Evolutionary conservation across 1,140 invertebrate species (phyloP).

Genomic region (Drosophila bipectinata): DNA sequence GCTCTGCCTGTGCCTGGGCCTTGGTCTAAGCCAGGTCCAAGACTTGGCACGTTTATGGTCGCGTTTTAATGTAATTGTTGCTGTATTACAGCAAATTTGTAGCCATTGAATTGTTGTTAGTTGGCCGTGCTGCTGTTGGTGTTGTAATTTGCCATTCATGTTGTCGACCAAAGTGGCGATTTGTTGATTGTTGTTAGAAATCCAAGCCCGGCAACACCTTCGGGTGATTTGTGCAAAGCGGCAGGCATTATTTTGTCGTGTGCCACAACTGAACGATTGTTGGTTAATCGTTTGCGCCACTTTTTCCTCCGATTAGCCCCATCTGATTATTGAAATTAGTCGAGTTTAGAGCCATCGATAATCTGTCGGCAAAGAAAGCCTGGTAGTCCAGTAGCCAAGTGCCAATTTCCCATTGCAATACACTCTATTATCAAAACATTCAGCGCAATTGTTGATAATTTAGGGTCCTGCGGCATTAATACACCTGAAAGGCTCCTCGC

Average conservation of each 20-base stretch:
- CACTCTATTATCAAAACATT: conserved; percentile 32
- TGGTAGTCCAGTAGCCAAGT: conserved; percentile 42
- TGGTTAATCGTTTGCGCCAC: conserved; percentile 27
- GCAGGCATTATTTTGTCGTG: conserved; percentile 55
- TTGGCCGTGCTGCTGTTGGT: conserved; percentile 29
- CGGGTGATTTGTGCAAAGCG: conserved; percentile 60
- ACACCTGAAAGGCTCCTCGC: conserved; percentile 34
- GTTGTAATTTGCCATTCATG: conserved; percentile 81
- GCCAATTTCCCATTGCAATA: conserved; percentile 36
- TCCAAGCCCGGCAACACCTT: conserved; percentile 44
- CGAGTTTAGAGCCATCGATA: conserved; percentile 10
- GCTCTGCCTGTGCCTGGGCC: conserved; percentile 13
- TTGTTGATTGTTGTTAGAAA: conserved; percentile 72
- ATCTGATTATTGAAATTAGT: conserved; percentile 41
- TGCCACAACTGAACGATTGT: conserved; percentile 47
- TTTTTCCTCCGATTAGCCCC: conserved; percentile 30
- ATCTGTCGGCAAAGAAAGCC: conserved; percentile 28
- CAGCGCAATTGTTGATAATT: conserved; percentile 42
- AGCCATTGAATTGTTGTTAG: conserved; percentile 60
- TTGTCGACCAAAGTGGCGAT: conserved; percentile 72
- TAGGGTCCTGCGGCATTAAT: conserved; percentile 33
- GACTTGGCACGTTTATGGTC: conserved; percentile 74
- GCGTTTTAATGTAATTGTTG: conserved; percentile 83
- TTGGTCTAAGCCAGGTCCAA: conserved; percentile 41
- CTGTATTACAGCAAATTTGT: conserved; percentile 82